Conservation (phyloP, 2,888 invertebrate species). For the Lithosia quadra region DNA sequence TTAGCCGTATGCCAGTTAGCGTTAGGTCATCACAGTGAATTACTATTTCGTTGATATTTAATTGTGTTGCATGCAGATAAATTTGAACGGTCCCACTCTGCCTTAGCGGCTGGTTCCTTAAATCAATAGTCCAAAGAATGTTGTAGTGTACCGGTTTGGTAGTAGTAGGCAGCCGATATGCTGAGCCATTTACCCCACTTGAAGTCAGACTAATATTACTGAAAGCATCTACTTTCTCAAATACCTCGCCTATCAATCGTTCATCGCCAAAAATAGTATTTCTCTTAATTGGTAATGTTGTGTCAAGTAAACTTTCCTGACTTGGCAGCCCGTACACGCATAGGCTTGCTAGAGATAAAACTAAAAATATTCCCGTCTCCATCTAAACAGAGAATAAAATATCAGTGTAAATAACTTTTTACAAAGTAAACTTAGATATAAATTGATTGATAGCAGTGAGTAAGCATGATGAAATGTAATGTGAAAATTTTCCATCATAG, state of each 20-base stretch:
- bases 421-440: background rate
- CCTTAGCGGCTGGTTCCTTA: conserved; percentile 63
- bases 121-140: conserved; percentile 78
- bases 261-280: conserved; percentile 79
- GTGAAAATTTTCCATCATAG: background rate
- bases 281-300: conserved; percentile 49
- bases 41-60: conserved; percentile 63
- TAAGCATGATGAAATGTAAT: background rate
- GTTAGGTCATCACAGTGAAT: conserved; percentile 76
- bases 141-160: conserved; percentile 85
- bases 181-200: conserved; percentile 44
- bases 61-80: conserved; percentile 50
- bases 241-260: conserved; percentile 69
- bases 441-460: background rate
- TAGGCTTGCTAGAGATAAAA: conserved; percentile 60
- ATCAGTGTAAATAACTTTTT: background rate
- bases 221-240: conserved; percentile 64
- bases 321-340: conserved; percentile 60
- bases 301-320: background rate
- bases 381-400: conserved; percentile 61
- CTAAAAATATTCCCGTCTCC: conserved; percentile 65
- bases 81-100: conserved; percentile 80
- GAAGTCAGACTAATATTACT: conserved; percentile 25
- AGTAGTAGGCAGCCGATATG: conserved; percentile 80
- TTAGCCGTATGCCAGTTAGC: conserved; percentile 65